A percentile compares a stretch with the other conserved stretches of the same genome.
Conservation (phyloP, 2,113 vertebrate species). For the Thamnophis sirtalis region DNA sequence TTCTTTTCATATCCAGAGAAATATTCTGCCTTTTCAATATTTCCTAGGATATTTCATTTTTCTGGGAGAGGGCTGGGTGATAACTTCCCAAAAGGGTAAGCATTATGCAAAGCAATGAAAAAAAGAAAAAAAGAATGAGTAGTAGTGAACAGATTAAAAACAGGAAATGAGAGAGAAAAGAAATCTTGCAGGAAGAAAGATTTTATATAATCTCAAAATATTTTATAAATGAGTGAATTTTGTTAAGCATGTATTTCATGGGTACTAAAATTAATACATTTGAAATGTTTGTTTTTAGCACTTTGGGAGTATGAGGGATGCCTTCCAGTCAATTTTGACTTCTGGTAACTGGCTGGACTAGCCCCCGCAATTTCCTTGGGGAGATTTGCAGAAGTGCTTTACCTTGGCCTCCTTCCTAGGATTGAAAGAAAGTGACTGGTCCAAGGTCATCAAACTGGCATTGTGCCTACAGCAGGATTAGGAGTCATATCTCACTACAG, state of each 20-base stretch:
- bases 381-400: not conserved
- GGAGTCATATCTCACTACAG: not conserved
- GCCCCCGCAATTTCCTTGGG: not conserved
- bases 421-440: not conserved
- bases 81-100: too few relatives aligned
- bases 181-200: not conserved
- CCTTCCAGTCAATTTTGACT: not conserved
- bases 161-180: not conserved
- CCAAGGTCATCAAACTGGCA: not conserved
- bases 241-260: not conserved
- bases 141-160: not conserved
- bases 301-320: not conserved
- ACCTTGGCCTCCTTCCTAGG: not conserved
- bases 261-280: not conserved
- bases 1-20: too few relatives aligned
- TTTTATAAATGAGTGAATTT: not conserved
- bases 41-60: too few relatives aligned
- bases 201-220: not conserved
- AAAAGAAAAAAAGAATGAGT: not conserved
- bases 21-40: too few relatives aligned
- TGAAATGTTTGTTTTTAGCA: not conserved
- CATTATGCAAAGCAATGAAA: not conserved
- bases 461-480: not conserved
- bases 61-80: too few relatives aligned
- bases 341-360: not conserved